Conservation (phyloP, 2,113 vertebrate species). For the Suncus etruscus region DNA sequence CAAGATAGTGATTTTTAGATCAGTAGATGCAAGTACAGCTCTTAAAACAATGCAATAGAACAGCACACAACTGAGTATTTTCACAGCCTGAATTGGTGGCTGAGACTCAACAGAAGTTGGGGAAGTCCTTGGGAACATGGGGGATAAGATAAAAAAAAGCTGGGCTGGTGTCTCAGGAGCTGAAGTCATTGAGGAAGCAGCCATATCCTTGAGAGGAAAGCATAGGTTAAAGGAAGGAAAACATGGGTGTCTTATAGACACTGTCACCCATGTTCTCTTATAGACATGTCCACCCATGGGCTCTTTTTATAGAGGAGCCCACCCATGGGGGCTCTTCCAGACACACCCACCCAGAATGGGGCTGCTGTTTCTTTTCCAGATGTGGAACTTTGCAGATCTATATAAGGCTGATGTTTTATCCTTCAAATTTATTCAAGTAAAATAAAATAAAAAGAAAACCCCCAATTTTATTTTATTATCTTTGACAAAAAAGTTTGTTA, state of each 20-base stretch:
- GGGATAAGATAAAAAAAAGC: too few relatives aligned
- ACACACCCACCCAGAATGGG: too few relatives aligned
- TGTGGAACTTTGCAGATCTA: background rate
- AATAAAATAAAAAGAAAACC: conserved; percentile 26
- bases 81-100: background rate
- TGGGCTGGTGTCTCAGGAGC: too few relatives aligned
- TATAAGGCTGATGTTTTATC: background rate
- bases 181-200: too few relatives aligned
- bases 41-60: background rate
- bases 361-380: background rate
- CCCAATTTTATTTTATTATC: background rate
- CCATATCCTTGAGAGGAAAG: too few relatives aligned
- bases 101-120: background rate
- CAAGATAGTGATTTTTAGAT: background rate
- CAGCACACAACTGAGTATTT: background rate
- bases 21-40: background rate
- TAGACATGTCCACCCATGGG: too few relatives aligned
- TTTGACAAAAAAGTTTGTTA: background rate
- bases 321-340: too few relatives aligned
- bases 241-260: too few relatives aligned
- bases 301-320: too few relatives aligned
- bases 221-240: too few relatives aligned
- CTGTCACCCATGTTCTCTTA: too few relatives aligned
- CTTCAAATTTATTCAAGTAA: background rate
- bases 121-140: background rate